Percentiles rank a stretch among this genome's conserved stretches.
These are phyloP conservation scores for Dynastes hyllus DNA, from an alignment of 2,888 invertebrate genomes.

Conservation along the genomic window DNA sequence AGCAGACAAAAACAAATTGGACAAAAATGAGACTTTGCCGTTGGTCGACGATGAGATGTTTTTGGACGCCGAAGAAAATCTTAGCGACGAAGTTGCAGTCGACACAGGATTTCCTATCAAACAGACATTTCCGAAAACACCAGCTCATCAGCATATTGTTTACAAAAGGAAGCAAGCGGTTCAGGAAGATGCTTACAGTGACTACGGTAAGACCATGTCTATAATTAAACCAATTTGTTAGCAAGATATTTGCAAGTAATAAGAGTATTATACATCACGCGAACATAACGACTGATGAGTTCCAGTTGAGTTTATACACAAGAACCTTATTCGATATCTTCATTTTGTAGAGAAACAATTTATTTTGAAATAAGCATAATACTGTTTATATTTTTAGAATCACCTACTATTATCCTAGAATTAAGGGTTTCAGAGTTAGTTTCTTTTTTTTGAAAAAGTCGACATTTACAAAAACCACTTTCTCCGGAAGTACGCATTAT, in stretches of 20 bases:
- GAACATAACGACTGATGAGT: background rate
- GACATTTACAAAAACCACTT: no score
- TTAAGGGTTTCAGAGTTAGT: no score
- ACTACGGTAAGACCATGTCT: conserved; percentile 81
- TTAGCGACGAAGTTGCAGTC: conserved; percentile 78
- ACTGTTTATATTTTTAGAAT: no score
- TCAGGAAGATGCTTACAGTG: conserved; percentile 80
- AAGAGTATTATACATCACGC: no score
- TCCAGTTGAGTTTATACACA: background rate
- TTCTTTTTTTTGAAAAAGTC: no score
- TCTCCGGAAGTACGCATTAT: no score
- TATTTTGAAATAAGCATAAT: no score
- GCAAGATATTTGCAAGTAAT: background rate
- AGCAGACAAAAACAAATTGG: conserved; percentile 29
- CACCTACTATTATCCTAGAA: no score
- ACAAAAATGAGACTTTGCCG: conserved; percentile 58
- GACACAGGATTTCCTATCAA: conserved; percentile 77
- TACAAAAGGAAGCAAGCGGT: conserved; percentile 78
- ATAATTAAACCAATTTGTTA: background rate
- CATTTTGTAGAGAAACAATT: no score
- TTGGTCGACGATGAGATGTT: conserved; percentile 81
- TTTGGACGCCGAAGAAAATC: conserved; percentile 79
- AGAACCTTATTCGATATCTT: no score
- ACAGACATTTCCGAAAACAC: conserved; percentile 59
- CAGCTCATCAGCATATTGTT: conserved; percentile 79